These are phyloP conservation scores for Poeciliopsis turneri DNA, from an alignment of 2,797 vertebrate species.

Conservation along the genomic window DNA sequence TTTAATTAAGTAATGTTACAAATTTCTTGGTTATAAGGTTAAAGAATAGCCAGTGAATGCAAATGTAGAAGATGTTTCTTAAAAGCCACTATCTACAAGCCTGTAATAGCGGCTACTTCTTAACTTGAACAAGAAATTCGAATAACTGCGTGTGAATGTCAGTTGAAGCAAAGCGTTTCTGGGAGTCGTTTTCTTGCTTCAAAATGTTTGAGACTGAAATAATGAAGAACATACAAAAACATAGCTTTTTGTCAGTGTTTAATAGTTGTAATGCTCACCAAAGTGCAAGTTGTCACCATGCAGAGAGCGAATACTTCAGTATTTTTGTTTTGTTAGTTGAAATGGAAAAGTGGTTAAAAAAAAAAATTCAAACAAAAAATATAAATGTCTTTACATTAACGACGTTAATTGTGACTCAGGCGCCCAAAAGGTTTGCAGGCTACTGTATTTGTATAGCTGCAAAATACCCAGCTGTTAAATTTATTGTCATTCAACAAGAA, in stretches of 20 bases:
- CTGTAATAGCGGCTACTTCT: neutral
- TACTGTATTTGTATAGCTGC: slow-evolving; percentile 13
- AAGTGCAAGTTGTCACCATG: neutral
- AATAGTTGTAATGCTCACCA: neutral
- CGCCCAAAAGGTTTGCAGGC: slow-evolving; percentile 6
- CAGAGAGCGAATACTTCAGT: neutral
- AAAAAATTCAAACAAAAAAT: neutral
- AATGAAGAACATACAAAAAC: neutral
- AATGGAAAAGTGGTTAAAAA: neutral
- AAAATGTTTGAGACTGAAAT: neutral
- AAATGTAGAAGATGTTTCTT: neutral
- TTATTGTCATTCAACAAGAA: slow-evolving; percentile 32
- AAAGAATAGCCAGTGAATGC: neutral
- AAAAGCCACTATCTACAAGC: neutral
- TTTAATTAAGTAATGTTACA: neutral
- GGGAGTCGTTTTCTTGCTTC: neutral
- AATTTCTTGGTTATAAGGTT: neutral
- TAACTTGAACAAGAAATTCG: neutral
- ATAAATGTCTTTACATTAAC: neutral
- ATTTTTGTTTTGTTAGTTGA: neutral
- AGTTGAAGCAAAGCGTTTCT: neutral
- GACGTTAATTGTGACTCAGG: neutral
- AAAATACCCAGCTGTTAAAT: slow-evolving; percentile 29
- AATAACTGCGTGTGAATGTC: too few relatives aligned
- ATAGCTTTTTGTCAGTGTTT: neutral